Evolutionary conservation across 2,113 vertebrate genomes (phyloP).

Genomic region (Puffinus mauretanicus): DNA sequence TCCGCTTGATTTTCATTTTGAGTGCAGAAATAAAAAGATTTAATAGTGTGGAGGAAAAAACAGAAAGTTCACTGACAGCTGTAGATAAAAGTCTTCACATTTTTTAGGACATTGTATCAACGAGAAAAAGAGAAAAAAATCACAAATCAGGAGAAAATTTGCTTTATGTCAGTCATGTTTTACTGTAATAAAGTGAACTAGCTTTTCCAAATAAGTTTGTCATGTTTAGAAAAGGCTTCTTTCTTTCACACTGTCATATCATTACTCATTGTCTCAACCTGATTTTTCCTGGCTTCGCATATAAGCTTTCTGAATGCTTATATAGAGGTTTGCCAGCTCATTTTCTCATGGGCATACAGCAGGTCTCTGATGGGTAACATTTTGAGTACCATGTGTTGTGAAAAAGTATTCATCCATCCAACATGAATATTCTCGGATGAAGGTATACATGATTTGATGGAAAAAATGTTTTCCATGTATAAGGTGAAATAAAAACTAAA

Average conservation of each 20-base stretch:
- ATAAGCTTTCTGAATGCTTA: neutral
- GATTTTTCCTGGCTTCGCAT: fast-evolving
- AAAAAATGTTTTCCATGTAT: neutral
- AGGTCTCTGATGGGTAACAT: neutral
- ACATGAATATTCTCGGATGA: fast-evolving
- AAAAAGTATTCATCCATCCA: neutral
- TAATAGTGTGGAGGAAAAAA: fast-evolving
- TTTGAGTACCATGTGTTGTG: fast-evolving
- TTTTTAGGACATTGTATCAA: neutral
- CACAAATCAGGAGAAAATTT: neutral
- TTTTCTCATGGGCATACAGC: neutral
- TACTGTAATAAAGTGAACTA: neutral
- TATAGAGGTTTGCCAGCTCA: fast-evolving
- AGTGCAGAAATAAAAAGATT: neutral
- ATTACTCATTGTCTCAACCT: neutral
- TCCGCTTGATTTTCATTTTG: neutral
- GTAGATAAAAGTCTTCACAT: neutral
- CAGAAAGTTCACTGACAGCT: neutral
- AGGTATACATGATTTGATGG: too few relatives aligned
- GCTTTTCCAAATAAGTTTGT: neutral
- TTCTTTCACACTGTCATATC: neutral
- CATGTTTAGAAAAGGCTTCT: neutral
- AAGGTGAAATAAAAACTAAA: neutral
- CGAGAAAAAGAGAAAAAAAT: neutral
- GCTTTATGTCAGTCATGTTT: neutral